phyloP scores from a whole-genome alignment of 1,140 invertebrate species.

The Chrysomallon squamiferum region DNA sequence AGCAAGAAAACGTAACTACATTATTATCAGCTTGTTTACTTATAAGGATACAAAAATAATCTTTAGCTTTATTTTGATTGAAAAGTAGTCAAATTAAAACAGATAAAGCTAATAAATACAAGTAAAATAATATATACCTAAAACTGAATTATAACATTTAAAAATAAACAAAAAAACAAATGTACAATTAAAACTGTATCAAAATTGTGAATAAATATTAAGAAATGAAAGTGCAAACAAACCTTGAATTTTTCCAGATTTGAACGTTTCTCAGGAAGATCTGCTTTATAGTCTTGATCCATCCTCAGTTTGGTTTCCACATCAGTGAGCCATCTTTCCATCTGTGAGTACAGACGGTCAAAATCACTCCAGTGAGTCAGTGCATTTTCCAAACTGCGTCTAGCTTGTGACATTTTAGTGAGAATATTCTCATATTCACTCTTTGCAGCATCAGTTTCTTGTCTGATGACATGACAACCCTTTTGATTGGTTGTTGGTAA shows the following conservation, averaged over 20 bases:
- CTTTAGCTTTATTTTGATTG: too few species aligned
- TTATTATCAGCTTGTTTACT: too few species aligned
- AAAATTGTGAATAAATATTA: too few species aligned
- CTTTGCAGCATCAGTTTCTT: slow-evolving; percentile 52
- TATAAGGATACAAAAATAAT: too few species aligned
- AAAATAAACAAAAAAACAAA: too few species aligned
- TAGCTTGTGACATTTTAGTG: slow-evolving; percentile 53
- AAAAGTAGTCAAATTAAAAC: too few species aligned
- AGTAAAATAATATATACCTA: too few species aligned
- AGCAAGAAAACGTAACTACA: too few species aligned
- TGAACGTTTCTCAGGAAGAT: slow-evolving; percentile 88
- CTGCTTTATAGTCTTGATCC: slow-evolving; percentile 68
- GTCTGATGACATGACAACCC: slow-evolving; percentile 47
- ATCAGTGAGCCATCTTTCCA: slow-evolving; percentile 86
- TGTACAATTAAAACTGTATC: too few species aligned
- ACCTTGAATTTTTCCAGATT: slow-evolving; percentile 88
- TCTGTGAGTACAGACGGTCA: slow-evolving; percentile 78
- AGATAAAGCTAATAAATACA: too few species aligned
- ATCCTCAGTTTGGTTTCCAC: slow-evolving; percentile 82
- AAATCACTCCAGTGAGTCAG: slow-evolving; percentile 63
- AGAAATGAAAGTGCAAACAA: too few species aligned
- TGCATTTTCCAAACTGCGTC: slow-evolving; percentile 51
- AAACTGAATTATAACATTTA: too few species aligned
- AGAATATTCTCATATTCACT: slow-evolving; percentile 54
- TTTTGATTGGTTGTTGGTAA: slow-evolving; percentile 49